Evolutionary conservation across 2,113 vertebrate species (phyloP), one percentile per base, ranked within the genome.

Genomic region (Euleptes europaea): DNA sequence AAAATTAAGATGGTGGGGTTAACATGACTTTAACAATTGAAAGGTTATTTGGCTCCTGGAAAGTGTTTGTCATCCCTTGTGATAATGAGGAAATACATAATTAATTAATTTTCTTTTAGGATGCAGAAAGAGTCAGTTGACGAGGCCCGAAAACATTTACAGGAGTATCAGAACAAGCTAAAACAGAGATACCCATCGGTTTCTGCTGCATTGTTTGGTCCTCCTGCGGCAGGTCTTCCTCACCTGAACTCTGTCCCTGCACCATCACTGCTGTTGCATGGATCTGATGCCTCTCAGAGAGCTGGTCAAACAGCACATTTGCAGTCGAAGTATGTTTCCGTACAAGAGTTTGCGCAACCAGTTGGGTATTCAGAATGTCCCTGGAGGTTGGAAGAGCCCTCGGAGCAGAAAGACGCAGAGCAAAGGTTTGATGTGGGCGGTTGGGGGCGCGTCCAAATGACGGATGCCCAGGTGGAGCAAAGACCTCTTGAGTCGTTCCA

Each of bases 131-230:
- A 95, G 26, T 96, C 96, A 0, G 80, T 97, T 82, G 97, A 97
- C 84, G 96, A 95, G 86, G 97, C 97, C 85, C 95, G 95, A 11
- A 96, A 92, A 49, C 95, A 35, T 38, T 95, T 99, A 42, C 95
- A 97, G 26, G 96, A 98, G 31, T 98, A 99, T 94, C 97, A 98
- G 93, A 89, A 90, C 44, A 87, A 95, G 40, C 78, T 99, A 84
- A 96, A 90, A 78, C 89, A 94, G 54, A 97, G 93, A 69, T 94
- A 95, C 83, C 92, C 88, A 17, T 82, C 92, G 26, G 4, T 85
- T 89, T 86, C 90, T 80, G 63, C 84, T 21, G 26, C 44, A 0
- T 75, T 86, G 7, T 8, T 66, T 5, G 82, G 21, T 33, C 8
- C 92, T 23, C 14, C 82, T 31, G 11, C 84, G 28, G 38, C 60